Base-by-base conservation (phyloP, 2,797 vertebrate species). In the Hydrolagus colliei region DNA sequence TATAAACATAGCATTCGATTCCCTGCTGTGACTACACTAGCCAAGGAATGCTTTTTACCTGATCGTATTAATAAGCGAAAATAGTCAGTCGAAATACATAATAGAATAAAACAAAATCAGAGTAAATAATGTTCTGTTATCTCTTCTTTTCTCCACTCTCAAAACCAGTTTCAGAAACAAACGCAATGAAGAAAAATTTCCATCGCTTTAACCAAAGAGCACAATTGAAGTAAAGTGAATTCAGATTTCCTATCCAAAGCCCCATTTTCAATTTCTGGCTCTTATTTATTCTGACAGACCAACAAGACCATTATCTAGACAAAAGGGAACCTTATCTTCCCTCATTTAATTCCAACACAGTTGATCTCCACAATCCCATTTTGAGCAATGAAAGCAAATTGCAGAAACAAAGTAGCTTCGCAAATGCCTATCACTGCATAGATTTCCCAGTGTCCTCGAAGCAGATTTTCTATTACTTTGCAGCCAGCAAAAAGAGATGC, bases 341-440 rank as follows among this genome's bases (percentile, higher is more conserved):
- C 18, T 59, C 41, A 9, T 8, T 76, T 59, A 76, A 76, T 76
- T 2, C 41, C 74, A 14, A 41, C 4, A 52, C 35, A 20, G 16
- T 14, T 76, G 74, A 76, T 75, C 14, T 52, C 14, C 73, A 75
- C 32, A 52, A 75, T 75, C n/a, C 74, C 4, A 59, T 52, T 59
- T 76, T 59, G 74, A n/a, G 41, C 41, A 59, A 61, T n/a, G 52
- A 61, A 41, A 77, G 75, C 41, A 77, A 77, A 77, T 41, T n/a
- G 16, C 12, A 41, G 20, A 41, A 74, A 74, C 13, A 14, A 32
- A 41, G 27, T 61, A 9, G 41, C 16, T 77, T 77, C 10, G n/a
- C 18, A n/a, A 61, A 52, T 52, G 18, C 18, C 18, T 16, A n/a
- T 76, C n/a, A 52, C 12, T 77, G 10, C 20, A 61, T 61, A 59